A percentile compares a stretch with the other conserved stretches of the same genome.
phyloP scores from a whole-genome alignment of 2,797 vertebrate species.

The Hydrocynus forskahlii region DNA sequence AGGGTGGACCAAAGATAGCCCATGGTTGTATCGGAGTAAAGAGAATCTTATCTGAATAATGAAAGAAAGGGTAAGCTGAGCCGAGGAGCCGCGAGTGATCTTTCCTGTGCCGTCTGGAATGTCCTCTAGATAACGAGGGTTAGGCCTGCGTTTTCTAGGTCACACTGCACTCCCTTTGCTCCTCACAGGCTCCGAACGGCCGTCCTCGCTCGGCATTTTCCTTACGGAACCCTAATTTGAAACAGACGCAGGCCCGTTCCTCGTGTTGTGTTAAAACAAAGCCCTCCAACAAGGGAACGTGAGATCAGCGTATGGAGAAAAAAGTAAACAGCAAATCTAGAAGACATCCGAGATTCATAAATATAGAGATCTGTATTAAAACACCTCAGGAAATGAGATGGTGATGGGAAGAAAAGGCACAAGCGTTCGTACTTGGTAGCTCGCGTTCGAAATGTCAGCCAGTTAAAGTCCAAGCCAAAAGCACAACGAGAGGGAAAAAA shows the following conservation, averaged over 20 bases:
- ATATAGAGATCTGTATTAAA: conserved; percentile 46
- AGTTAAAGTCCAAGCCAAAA: conserved; percentile 13
- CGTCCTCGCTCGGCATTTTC: conserved; percentile 21
- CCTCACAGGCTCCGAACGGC: conserved; percentile 26
- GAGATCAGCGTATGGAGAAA: conserved; percentile 3
- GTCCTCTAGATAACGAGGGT: conserved; percentile 55
- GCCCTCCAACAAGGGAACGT: conserved; percentile 14
- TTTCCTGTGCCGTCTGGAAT: conserved; percentile 46
- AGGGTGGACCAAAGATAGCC: background rate
- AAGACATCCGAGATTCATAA: conserved; percentile 39
- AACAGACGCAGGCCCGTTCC: conserved; percentile 47
- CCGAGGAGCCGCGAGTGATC: conserved; percentile 58
- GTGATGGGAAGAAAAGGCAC: conserved; percentile 34
- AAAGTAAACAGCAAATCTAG: background rate
- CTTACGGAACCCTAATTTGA: conserved; percentile 48
- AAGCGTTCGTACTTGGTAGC: conserved; percentile 22
- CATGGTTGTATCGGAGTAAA: background rate
- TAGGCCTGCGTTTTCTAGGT: conserved; percentile 49
- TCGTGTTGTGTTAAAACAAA: conserved; percentile 36
- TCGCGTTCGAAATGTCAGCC: conserved; percentile 7
- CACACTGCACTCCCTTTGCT: conserved; percentile 47
- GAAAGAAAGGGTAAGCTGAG: conserved; percentile 63
- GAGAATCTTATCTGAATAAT: conserved; percentile 69
- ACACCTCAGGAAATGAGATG: conserved; percentile 24
- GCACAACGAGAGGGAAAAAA: conserved; percentile 1